Conservation (phyloP, 2,797 vertebrate species). For the Hybognathus amarus region DNA sequence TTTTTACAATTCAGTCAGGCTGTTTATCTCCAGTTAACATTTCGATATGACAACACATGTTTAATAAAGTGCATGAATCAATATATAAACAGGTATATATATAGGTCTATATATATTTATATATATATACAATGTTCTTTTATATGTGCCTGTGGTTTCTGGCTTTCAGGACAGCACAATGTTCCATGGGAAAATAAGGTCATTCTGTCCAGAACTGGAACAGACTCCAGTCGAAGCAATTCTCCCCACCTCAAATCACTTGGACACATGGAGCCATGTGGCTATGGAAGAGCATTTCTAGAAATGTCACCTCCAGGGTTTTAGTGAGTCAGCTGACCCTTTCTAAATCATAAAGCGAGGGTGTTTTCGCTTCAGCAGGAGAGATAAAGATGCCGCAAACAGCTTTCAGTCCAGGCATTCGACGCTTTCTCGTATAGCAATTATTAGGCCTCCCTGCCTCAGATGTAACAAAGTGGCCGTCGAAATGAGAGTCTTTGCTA, state of each 20-base stretch:
- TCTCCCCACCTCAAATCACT: constrained; percentile 58
- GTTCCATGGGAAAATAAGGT: constrained; percentile 65
- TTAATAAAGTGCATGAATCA: constrained; percentile 11
- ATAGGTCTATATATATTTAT: constrained; percentile 4
- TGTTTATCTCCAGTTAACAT: constrained; percentile 62
- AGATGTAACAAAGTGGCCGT: constrained; percentile 55
- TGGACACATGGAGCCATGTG: constrained; percentile 49
- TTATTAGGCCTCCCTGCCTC: constrained; percentile 41
- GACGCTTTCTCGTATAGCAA: constrained; percentile 51
- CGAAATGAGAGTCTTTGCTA: constrained; percentile 56
- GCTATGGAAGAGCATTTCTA: constrained; percentile 53
- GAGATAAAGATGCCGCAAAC: constrained; percentile 48
- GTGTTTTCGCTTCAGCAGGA: constrained; percentile 48
- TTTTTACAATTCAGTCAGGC: constrained; percentile 62
- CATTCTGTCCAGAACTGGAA: constrained; percentile 51
- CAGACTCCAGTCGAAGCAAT: constrained; percentile 56
- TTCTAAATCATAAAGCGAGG: constrained; percentile 56
- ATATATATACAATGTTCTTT: constrained; percentile 42
- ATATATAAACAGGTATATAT: constrained; percentile 14
- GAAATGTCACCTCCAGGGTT: constrained; percentile 60
- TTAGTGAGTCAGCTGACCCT: constrained; percentile 51
- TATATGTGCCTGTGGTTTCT: constrained; percentile 48
- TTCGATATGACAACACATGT: constrained; percentile 39
- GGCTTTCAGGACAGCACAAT: constrained; percentile 55
- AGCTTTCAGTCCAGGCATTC: constrained; percentile 54